Percentiles rank a stretch among this genome's conserved stretches.
Evolutionary conservation across 2,113 vertebrate species (phyloP).

Genomic region (Vulpes ferrilata): DNA sequence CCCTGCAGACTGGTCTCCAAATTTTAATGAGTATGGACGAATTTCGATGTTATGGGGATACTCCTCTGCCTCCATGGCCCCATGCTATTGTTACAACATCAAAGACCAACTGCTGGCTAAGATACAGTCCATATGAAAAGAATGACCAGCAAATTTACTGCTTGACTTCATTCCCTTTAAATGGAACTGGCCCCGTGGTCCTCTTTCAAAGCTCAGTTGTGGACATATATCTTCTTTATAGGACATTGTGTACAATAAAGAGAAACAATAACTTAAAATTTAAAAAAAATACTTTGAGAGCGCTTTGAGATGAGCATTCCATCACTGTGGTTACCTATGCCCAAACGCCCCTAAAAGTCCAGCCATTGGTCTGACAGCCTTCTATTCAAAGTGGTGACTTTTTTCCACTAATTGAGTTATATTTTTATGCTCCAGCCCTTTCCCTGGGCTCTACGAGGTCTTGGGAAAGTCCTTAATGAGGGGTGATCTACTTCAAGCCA

Average conservation of each 20-base stretch:
- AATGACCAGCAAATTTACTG: constrained; percentile 91
- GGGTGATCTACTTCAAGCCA: constrained; percentile 67
- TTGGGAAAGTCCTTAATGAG: constrained; percentile 61
- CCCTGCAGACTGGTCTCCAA: constrained; percentile 73
- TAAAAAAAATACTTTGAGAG: constrained; percentile 85
- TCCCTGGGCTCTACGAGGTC: constrained; percentile 35
- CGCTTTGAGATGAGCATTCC: constrained; percentile 86
- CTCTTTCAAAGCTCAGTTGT: constrained; percentile 88
- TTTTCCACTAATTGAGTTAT: constrained; percentile 76
- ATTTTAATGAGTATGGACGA: constrained; percentile 82
- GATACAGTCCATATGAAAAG: constrained; percentile 90
- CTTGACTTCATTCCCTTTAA: constrained; percentile 91
- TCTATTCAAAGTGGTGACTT: constrained; percentile 74
- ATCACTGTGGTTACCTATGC: constrained; percentile 90
- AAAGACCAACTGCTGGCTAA: constrained; percentile 90
- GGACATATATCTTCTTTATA: constrained; percentile 92
- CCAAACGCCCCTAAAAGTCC: constrained; percentile 84
- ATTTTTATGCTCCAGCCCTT: constrained; percentile 75
- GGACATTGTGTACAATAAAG: constrained; percentile 90
- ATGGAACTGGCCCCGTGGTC: constrained; percentile 86
- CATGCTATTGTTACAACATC: constrained; percentile 90
- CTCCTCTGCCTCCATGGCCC: constrained; percentile 85
- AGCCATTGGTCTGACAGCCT: constrained; percentile 81
- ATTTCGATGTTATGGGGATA: constrained; percentile 82
- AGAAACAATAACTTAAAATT: constrained; percentile 84